phyloP scores from a whole-genome alignment of 1,140 invertebrate genomes.

The Drosophila ficusphila region DNA sequence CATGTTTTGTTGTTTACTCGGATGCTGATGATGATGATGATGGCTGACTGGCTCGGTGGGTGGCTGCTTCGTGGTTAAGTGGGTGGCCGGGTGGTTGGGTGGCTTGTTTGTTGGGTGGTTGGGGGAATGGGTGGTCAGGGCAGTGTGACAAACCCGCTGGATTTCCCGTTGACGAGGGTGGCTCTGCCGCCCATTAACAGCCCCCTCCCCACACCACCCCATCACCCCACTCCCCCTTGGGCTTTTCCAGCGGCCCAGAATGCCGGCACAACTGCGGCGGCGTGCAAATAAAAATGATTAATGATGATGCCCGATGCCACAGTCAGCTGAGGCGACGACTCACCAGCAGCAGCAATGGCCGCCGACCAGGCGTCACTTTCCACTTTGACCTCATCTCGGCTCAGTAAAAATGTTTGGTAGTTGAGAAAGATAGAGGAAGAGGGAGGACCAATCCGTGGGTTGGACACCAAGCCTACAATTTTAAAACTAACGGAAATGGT shows the following conservation, averaged over 20 bases:
- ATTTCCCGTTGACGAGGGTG: constrained; percentile 73
- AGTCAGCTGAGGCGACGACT: constrained; percentile 46
- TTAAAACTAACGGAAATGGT: not conserved
- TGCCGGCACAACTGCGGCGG: constrained; percentile 77
- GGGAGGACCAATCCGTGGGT: not conserved
- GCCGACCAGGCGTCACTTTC: constrained; percentile 66
- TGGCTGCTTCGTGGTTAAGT: constrained; percentile 18
- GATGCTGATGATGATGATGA: constrained; percentile 66
- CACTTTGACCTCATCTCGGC: constrained; percentile 38
- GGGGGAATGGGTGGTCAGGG: constrained; percentile 27
- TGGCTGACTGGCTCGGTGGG: constrained; percentile 45
- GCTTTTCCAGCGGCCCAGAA: constrained; percentile 69
- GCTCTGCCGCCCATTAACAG: constrained; percentile 38
- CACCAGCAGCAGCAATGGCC: constrained; percentile 56
- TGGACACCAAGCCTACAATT: not conserved
- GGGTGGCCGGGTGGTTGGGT: constrained; percentile 34
- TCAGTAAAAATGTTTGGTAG: constrained; percentile 29
- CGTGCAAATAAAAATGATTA: constrained; percentile 84
- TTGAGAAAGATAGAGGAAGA: not conserved
- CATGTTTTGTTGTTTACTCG: constrained; percentile 79
- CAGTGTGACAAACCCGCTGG: constrained; percentile 76
- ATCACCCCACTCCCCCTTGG: constrained; percentile 31
- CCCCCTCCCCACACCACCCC: not conserved
- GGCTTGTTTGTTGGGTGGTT: not conserved
- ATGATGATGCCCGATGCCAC: constrained; percentile 80